phyloP scores from a whole-genome alignment of 2,797 vertebrate species.

The Psittacula echo region DNA sequence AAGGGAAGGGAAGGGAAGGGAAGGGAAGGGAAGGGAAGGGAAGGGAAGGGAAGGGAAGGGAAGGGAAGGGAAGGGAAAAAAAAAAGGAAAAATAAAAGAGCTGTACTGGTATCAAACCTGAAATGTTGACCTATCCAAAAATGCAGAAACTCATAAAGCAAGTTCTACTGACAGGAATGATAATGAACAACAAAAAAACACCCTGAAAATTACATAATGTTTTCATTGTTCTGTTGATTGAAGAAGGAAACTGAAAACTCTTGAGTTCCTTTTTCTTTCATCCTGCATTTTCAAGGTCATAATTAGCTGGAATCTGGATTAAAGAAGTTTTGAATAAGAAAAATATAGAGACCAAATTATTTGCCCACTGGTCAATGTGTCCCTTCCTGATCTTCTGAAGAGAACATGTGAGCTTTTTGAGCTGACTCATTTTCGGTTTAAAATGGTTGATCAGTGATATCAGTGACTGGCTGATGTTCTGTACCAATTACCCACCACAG shows the following conservation, averaged over 20 bases:
- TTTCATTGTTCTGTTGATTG: neutral
- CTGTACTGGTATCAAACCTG: neutral
- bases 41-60: neutral
- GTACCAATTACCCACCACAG: neutral
- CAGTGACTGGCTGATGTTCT: neutral
- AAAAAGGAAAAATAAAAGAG: neutral
- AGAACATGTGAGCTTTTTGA: neutral
- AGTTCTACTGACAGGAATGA: neutral
- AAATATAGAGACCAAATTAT: neutral
- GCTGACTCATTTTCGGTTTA: neutral
- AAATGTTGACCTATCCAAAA: neutral
- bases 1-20: no score
- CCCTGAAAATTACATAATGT: neutral
- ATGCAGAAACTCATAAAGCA: neutral
- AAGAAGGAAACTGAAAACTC: neutral
- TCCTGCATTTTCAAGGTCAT: neutral
- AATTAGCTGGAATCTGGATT: neutral
- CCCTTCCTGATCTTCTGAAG: neutral
- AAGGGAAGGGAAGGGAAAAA: no score
- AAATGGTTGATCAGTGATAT: neutral
- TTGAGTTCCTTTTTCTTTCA: neutral
- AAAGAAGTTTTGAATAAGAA: neutral
- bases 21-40: no score
- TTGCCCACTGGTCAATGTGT: neutral
- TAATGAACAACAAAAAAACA: neutral